Conservation (phyloP, 2,888 invertebrate species). For the Toxonevra muliebris region DNA sequence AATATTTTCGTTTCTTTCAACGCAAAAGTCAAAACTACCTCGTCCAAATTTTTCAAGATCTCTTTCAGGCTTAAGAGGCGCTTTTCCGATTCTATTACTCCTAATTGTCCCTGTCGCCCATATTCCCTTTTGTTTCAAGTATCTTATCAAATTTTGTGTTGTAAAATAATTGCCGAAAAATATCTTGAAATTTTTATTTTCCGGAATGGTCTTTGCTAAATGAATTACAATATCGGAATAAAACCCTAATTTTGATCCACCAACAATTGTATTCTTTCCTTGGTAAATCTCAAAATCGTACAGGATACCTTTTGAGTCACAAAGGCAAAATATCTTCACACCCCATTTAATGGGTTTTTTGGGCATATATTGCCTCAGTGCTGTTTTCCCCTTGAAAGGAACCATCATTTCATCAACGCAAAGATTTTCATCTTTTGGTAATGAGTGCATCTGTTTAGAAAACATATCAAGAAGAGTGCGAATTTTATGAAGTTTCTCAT, state of each 20-base stretch:
- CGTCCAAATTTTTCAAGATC: not conserved
- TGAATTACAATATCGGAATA: not conserved
- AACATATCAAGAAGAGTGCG: conserved; percentile 3
- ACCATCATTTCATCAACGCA: conserved; percentile 8
- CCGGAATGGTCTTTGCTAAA: not conserved
- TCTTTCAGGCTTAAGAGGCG: too few species aligned
- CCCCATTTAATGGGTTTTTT: too few species aligned
- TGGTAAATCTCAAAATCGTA: not conserved
- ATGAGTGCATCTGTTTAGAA: not conserved
- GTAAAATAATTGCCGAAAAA: not conserved
- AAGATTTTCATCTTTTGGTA: conserved; percentile 10
- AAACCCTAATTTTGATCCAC: not conserved
- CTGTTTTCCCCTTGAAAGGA: too few species aligned
- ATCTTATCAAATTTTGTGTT: not conserved
- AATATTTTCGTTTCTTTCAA: not conserved
- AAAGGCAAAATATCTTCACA: conserved; percentile 1
- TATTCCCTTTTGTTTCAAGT: not conserved
- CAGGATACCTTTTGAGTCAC: not conserved
- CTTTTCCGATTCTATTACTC: too few species aligned
- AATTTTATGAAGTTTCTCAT: conserved; percentile 12
- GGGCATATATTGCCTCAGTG: too few species aligned
- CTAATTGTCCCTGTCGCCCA: not conserved
- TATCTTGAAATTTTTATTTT: not conserved
- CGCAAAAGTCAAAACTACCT: not conserved
- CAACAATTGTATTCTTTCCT: not conserved